A percentile compares a stretch with the other conserved stretches of the same genome.
Evolutionary conservation across 1,140 invertebrate species (phyloP).

Genomic region (Apis laboriosa): DNA sequence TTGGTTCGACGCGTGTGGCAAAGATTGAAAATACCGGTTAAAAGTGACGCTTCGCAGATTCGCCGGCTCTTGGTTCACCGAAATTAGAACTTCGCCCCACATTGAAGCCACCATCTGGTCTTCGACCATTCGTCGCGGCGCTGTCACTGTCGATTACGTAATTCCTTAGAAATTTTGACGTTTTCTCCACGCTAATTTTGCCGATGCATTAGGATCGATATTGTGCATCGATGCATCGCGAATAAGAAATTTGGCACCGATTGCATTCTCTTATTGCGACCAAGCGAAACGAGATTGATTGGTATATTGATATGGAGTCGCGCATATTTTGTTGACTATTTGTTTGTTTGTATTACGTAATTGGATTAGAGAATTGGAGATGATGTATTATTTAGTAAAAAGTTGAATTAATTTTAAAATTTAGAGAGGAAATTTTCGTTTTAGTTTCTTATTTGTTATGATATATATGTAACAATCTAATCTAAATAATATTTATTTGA

Average conservation of each 20-base stretch:
- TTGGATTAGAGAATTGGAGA: not conserved
- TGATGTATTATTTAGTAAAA: too few species aligned
- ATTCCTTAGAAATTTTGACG: constrained; percentile 49
- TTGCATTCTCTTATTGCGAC: too few species aligned
- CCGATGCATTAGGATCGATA: not conserved
- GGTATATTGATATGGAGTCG: too few species aligned
- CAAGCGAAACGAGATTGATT: too few species aligned
- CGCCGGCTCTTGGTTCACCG: constrained; percentile 63
- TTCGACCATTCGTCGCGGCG: constrained; percentile 46
- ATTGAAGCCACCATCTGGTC: constrained; percentile 54
- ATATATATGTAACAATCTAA: too few species aligned
- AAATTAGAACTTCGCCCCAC: constrained; percentile 75
- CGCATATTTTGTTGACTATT: too few species aligned
- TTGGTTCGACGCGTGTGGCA: not conserved
- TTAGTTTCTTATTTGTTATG: too few species aligned
- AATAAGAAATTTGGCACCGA: not conserved
- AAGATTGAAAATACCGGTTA: constrained; percentile 38
- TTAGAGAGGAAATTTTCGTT: too few species aligned
- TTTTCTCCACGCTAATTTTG: constrained; percentile 30
- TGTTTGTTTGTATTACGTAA: not conserved
- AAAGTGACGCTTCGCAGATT: constrained; percentile 27
- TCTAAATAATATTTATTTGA: too few species aligned
- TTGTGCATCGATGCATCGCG: not conserved
- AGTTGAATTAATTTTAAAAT: too few species aligned
- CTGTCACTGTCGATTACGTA: constrained; percentile 67